Base-by-base conservation (phyloP, 2,113 vertebrate species). In the Sphaerodactylus townsendi region DNA sequence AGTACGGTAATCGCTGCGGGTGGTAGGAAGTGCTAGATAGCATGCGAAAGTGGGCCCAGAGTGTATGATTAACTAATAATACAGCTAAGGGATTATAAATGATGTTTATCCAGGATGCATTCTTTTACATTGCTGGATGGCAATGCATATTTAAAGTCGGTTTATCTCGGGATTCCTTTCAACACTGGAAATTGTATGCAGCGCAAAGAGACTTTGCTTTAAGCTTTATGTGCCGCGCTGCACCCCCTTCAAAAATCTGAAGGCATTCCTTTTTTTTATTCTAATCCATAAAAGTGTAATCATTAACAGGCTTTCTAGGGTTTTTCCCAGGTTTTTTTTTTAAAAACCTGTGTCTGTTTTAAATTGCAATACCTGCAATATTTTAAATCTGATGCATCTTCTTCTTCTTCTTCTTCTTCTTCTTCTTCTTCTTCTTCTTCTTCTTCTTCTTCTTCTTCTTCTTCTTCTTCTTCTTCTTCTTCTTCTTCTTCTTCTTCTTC, bases 51-150 rank as follows among this genome's bases (percentile, higher is more conserved):
- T 3, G n/a, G 56, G 56, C 48, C 10, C 2, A 17, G 33, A 65
- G 1, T 0, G 0, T 46, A 21, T 73, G 56, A 85, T 90, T 84
- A 86, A 15, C 48, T 87, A 70, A 8, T 84, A 72, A 69, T 53
- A n/a, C 8, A 83, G 48, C 65, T 28, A 78, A 80, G 77, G 35
- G 46, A 62, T 86, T 92, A 89, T 62, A 79, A 90, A 77, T 56
- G 30, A 37, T 28, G 77, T 88, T 90, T 87, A 70, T 66, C 50
- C 2, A 39, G 62, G 70, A 68, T 35, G 19, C 10, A n/a, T 56
- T 25, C 30, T 59, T 83, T 90, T 79, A 7, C 64, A 15, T 11
- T 83, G 21, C 41, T 82, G 66, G 25, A 53, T 65, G 70, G 28
- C 9, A 90, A 41, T 46, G 7, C 0, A 2, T 0, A 0, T 82